A percentile compares a stretch with the other conserved stretches of the same genome.
These are phyloP conservation scores for Callocephalon fimbriatum DNA, from an alignment of 2,113 vertebrate genomes.

Conservation along the genomic window DNA sequence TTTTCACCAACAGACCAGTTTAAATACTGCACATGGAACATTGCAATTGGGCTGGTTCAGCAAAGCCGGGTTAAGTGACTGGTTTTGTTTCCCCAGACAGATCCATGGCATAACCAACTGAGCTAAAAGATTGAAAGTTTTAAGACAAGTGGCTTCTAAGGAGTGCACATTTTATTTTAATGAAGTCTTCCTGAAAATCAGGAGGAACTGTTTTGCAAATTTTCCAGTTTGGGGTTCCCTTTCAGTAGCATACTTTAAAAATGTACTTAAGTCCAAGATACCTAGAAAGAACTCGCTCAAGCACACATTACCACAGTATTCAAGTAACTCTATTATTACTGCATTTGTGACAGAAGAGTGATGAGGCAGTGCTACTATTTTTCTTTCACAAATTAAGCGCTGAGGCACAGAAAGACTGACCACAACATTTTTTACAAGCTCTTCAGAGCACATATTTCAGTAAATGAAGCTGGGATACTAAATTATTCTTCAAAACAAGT, in stretches of 20 bases:
- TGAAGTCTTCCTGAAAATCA: neutral
- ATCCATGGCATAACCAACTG: neutral
- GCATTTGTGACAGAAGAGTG: neutral
- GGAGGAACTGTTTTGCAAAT: neutral
- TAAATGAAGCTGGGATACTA: neutral
- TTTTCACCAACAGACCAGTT: neutral
- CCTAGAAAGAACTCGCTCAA: neutral
- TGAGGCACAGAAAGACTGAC: neutral
- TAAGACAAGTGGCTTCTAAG: neutral
- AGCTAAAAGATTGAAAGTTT: neutral
- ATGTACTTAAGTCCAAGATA: neutral
- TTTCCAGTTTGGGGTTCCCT: neutral
- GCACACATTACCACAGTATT: neutral
- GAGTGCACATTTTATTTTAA: neutral
- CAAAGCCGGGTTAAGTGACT: neutral
- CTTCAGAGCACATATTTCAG: neutral
- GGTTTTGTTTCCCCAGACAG: neutral
- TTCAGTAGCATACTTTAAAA: neutral
- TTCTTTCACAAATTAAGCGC: neutral
- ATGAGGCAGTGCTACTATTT: neutral
- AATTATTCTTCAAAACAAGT: neutral
- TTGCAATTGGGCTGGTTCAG: neutral
- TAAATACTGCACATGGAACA: neutral
- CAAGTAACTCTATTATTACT: neutral
- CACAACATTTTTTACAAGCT: neutral